Conservation (phyloP, 2,888 invertebrate species). For the Oscheius sp. region DNA sequence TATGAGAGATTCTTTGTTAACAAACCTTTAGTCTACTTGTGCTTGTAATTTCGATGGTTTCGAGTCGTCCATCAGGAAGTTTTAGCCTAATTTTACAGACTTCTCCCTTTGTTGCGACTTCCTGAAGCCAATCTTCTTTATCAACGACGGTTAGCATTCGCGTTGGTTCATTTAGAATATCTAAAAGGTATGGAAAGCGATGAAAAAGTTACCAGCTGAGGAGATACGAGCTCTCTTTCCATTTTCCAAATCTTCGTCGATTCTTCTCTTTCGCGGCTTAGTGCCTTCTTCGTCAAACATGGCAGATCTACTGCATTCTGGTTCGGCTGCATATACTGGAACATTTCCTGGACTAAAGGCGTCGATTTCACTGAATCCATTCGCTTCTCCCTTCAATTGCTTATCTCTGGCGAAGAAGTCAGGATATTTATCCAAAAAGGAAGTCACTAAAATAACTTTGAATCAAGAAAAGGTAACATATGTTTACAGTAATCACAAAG, state of each 20-base stretch:
- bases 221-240: neutral
- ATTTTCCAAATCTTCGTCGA: neutral
- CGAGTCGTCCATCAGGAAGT: slow-evolving; percentile 32
- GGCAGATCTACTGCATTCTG: slow-evolving; percentile 23
- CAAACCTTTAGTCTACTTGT: slow-evolving; percentile 33
- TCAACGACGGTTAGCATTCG: slow-evolving; percentile 36
- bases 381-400: neutral
- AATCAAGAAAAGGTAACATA: neutral
- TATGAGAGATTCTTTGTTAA: neutral
- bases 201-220: neutral
- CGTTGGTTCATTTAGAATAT: slow-evolving; percentile 39
- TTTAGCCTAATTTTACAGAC: slow-evolving; percentile 24
- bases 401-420: slow-evolving; percentile 53
- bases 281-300: slow-evolving; percentile 13
- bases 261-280: slow-evolving; percentile 10
- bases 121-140: slow-evolving; percentile 45
- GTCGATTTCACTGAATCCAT: slow-evolving; percentile 2
- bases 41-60: slow-evolving; percentile 32
- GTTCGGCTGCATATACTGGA: slow-evolving; percentile 28
- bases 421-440: slow-evolving; percentile 55
- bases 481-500: slow-evolving; percentile 49
- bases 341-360: slow-evolving; percentile 22
- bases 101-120: slow-evolving; percentile 23
- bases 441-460: slow-evolving; percentile 46
- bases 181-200: neutral